Base-by-base conservation (phyloP, 2,888 invertebrate genomes). In the Mallateleia sp. region DNA sequence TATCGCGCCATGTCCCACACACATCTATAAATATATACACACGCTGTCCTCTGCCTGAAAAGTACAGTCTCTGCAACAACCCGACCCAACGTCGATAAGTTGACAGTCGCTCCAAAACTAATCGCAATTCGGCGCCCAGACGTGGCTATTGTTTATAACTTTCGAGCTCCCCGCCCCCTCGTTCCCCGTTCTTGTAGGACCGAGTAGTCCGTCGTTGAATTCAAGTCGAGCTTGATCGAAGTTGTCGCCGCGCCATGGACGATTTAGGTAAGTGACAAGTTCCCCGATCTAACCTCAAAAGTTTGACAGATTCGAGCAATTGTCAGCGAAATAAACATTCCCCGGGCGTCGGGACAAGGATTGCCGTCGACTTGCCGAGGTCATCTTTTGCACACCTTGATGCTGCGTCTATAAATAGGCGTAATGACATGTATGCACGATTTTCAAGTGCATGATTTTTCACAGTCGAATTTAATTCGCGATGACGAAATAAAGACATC, bases 211-310 rank as follows among this genome's bases (percentile, higher is more conserved):
- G 28, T 7, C 8, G n/a, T 24, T 11, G 8, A 9, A 24, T 62
- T 42, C 42, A 15, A 14, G 15, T n/a, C 45, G 32, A 38, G 9
- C 2, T 22, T 38, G 52, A 25, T 64, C 20, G 22, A 28, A 32
- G 34, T 81, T 45, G 34, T 62, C 60, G 14, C 42, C 22, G 60
- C 56, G 62, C 80, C 71, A 89, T 89, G 89, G 89, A 89, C 79
- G 89, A 89, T 86, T 82, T 89, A 66, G 89, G 89, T 89, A 72
- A 85, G 84, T 79, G 52, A 9, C 60, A 60, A 25, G 11, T 52
- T 52, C 52, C 25, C 52, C 11, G 2, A n/a, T 34, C 45, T 82
- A 82, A 82, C 81, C 81, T 82, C 58, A 4, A 60, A 82, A 74
- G 11, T 64, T 74, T 82, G 74, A 75, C 81, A 82, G 81, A 67